Evolutionary conservation across 64 coral and sea anemone genomes (phyloP), one percentile per base, ranked within the genome.

Genomic region (Platygyra sinensis): DNA sequence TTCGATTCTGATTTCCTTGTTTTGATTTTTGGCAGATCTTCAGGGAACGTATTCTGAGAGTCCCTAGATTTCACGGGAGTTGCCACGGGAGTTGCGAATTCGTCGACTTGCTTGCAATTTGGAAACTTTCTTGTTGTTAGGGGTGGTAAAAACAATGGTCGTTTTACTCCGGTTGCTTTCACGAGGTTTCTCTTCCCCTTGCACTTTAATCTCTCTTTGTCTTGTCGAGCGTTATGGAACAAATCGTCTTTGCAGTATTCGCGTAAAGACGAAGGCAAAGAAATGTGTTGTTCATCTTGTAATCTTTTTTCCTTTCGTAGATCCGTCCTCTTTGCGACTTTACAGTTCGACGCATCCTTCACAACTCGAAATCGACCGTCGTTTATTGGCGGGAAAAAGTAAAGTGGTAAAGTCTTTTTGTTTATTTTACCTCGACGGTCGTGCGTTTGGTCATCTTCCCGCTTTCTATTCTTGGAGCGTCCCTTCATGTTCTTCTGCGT

Each of bases 1-100:
- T 71, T 50, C 4, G 51, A 72, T 52, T 50, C 22, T 50, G 19
- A 14, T n/a, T 25, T 52, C 24, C 24, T 85, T 71, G 81, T 49
- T 22, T 85, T 22, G 15, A 85, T 69, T 50, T 71, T 67, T 16
- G 81, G 81, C 38, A 85, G 81, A 71, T 71, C 29, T 71, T 72
- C 69, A 6, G 81, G 81, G 25, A 85, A 27, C 10, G 27, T 16
- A 50, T 72, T 72, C 19, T 14, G 13, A 10, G 6, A 8, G 4
- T 50, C 71, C 5, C 22, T 27, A 50, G 69, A 72, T 63, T 61
- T 14, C 54, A 57, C 2, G 33, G 18, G 5, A n/a, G n/a, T n/a
- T n/a, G 8, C 22, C 38, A 5, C 38, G 38, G 38, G 38, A 24
- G 9, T n/a, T 42, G 62, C 19, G 42, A 85, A 49, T 25, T 38